These are phyloP conservation scores for Choloepus didactylus DNA, from an alignment of 2,797 vertebrate species.

Conservation along the genomic window DNA sequence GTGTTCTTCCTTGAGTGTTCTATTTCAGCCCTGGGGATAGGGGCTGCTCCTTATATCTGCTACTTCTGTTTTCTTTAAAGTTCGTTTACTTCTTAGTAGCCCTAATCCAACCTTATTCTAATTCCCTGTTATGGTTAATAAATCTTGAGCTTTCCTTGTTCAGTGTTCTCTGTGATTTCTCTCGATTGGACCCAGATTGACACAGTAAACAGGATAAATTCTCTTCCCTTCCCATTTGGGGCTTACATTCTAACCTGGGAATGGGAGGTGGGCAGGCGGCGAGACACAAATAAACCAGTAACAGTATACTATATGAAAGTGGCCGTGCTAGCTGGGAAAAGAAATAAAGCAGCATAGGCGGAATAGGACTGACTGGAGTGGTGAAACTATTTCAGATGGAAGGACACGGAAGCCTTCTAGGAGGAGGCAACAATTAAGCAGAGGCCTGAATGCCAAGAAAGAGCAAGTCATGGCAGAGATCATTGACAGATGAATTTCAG, in stretches of 20 bases:
- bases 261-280: neutral
- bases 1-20: neutral
- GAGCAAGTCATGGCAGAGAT: neutral
- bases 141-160: neutral
- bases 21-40: neutral
- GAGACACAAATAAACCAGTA: neutral
- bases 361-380: neutral
- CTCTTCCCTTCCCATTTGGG: constrained; percentile 43
- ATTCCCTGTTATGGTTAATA: neutral
- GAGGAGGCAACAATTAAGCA: neutral
- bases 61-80: constrained; percentile 30
- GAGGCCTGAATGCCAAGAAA: neutral
- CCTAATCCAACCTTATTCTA: neutral
- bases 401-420: neutral
- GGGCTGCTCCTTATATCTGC: neutral
- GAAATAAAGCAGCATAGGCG: neutral
- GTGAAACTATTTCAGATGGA: neutral
- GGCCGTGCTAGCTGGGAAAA: neutral
- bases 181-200: neutral
- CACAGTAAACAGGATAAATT: neutral
- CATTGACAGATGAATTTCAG: neutral
- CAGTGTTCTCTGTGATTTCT: neutral
- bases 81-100: neutral
- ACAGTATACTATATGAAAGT: neutral
- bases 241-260: neutral